These are phyloP conservation scores for Andrena bicolor DNA, from an alignment of 2,888 invertebrate species.

Conservation along the genomic window DNA sequence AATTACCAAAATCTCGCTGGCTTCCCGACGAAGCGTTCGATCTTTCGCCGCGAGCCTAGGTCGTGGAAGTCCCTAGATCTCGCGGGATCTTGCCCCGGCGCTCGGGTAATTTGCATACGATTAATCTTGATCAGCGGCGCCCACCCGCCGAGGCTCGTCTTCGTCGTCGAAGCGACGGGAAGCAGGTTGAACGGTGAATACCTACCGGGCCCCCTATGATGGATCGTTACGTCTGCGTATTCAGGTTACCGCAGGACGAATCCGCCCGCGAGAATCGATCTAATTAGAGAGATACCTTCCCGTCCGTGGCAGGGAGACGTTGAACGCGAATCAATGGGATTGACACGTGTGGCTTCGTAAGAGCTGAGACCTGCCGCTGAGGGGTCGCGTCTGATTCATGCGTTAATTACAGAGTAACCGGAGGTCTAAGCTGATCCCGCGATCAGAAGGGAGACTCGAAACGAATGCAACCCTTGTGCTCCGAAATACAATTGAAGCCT, in stretches of 20 bases:
- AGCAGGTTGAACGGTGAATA: conserved; percentile 67
- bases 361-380: background rate
- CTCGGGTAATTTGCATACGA: conserved; percentile 73
- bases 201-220: conserved; percentile 59
- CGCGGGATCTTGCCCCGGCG: conserved; percentile 55
- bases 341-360: background rate
- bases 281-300: conserved; percentile 47
- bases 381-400: background rate
- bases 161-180: conserved; percentile 54
- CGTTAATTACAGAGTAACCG: no score
- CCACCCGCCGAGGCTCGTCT: conserved; percentile 49
- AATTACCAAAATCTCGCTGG: conserved; percentile 55
- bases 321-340: conserved; percentile 20
- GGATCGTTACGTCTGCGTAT: conserved; percentile 66
- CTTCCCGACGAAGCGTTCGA: conserved; percentile 37
- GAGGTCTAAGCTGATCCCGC: no score
- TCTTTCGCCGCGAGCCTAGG: conserved; percentile 40
- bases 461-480: no score
- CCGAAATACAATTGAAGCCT: no score
- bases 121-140: conserved; percentile 73
- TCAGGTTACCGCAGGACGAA: conserved; percentile 48
- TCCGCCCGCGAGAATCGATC: conserved; percentile 56
- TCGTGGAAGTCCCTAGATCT: conserved; percentile 37
- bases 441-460: no score
- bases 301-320: background rate